Percentiles rank a stretch among this genome's conserved stretches.
Evolutionary conservation across 30 jellyfish, hydroid and myxozoan species (phyloP).

Genomic region (Cassiopea xamachana): DNA sequence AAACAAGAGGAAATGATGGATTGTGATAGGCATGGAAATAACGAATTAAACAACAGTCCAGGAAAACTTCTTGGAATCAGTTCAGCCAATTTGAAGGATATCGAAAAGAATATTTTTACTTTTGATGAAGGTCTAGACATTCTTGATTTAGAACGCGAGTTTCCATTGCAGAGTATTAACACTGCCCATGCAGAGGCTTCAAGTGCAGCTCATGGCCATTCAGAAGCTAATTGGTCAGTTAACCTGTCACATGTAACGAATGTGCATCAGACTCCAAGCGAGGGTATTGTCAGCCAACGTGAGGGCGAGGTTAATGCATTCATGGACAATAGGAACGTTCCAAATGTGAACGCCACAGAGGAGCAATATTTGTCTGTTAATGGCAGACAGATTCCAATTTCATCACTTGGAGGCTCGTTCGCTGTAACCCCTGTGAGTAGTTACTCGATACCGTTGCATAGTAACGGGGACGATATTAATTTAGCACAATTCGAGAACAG

Average conservation of each 20-base stretch:
- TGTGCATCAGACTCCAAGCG: conserved; percentile 18
- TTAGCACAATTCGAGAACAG: conserved; percentile 9
- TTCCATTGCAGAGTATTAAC: conserved; percentile 34
- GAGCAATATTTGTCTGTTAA: conserved; percentile 16
- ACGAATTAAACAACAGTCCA: conserved; percentile 25
- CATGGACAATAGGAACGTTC: conserved; percentile 13
- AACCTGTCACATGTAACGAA: conserved; percentile 50
- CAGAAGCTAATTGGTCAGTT: conserved; percentile 57
- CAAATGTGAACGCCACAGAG: neutral
- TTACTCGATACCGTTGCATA: conserved; percentile 21
- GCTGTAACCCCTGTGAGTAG: conserved; percentile 18
- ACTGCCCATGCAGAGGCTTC: conserved; percentile 28
- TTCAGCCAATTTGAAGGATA: conserved; percentile 66
- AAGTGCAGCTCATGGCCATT: conserved; percentile 3
- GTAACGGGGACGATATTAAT: neutral
- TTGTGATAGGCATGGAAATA: conserved; percentile 7
- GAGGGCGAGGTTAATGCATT: conserved; percentile 32
- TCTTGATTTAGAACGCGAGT: conserved; percentile 54
- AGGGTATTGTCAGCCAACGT: conserved; percentile 18
- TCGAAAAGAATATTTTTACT: conserved; percentile 62
- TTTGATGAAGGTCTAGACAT: conserved; percentile 71
- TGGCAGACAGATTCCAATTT: neutral
- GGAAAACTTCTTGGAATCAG: conserved; percentile 43
- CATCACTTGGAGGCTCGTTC: conserved; percentile 10
- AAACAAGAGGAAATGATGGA: conserved; percentile 38